Base-by-base conservation (phyloP, 2,113 vertebrate species). In the Ia io region DNA sequence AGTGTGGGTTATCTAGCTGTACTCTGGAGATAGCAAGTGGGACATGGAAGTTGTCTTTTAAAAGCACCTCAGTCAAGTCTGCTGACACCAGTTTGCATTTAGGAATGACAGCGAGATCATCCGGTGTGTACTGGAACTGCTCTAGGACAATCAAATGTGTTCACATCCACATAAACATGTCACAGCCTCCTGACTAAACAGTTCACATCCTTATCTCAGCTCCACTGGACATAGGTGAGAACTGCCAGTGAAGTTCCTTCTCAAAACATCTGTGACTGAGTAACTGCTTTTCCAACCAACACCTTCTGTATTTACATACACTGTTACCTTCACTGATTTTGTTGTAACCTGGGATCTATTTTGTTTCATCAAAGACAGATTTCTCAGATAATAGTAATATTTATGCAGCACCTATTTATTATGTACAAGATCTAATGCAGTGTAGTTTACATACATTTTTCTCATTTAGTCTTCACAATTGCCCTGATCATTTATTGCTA, bases 61-160 rank as follows among this genome's bases (percentile, higher is more conserved):
- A 93, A 95, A 79, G 61, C 6, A 85, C 17, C 2, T 56, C 9
- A 37, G 37, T 79, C 5, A 51, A 86, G 77, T 92, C n/a, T 84
- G 2, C 32, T 49, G 44, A 37, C 5, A 67, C 32, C 9, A 37
- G 16, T 70, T 56, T 78, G 4, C 32, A 1, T 47, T 78, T 82
- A 49, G 32, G 25, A 86, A 78, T 51, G 32, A 23, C 3, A 28
- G 23, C 49, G 69, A 78, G 23, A 59, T 76, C 9, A 70, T n/a
- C 3, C 44, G 65, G 0, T 35, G 5, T 40, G 9, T 16, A 4
- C n/a, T 56, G n/a, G 13, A 4, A 32, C 71, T 3, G 2, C 37
- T 86, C 20, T 67, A 47, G 2, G 61, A 53, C 51, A 69, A 87
- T 30, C 47, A 44, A 76, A 63, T 17, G 3, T 23, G 9, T 37